phyloP scores from a whole-genome alignment of 2,113 vertebrate genomes.

The Chamaea fasciata region DNA sequence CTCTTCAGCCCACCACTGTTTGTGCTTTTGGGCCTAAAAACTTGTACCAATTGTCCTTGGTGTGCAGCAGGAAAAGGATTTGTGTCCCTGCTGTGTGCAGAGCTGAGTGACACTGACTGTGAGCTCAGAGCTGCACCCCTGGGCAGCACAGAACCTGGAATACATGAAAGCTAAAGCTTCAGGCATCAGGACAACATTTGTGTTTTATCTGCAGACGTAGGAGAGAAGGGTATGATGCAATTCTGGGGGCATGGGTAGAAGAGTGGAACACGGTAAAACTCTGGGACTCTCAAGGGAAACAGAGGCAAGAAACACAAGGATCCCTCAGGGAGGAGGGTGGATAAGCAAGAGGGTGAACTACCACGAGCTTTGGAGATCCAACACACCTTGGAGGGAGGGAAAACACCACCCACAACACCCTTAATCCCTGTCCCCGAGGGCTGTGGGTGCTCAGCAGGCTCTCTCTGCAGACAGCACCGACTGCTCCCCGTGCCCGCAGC shows the following conservation, averaged over 20 bases:
- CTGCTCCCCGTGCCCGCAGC: conserved; percentile 67
- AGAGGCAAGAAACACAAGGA: background rate
- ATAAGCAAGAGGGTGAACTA: background rate
- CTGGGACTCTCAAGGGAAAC: background rate
- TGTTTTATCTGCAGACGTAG: background rate
- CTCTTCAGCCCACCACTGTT: background rate
- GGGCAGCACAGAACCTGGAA: background rate
- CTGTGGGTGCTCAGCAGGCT: background rate
- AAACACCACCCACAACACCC: background rate
- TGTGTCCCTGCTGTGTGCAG: background rate
- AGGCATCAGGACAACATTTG: accelerated
- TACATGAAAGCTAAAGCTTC: background rate
- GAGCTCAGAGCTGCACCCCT: background rate
- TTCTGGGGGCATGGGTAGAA: background rate
- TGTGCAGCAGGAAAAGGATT: background rate
- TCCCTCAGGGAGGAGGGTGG: too few species aligned
- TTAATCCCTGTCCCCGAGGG: background rate
- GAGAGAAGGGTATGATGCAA: background rate
- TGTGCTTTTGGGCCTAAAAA: background rate
- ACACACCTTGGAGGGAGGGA: too few species aligned
- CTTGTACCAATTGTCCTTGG: background rate
- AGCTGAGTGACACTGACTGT: background rate
- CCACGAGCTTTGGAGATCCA: background rate
- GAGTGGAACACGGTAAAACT: background rate
- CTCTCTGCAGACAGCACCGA: conserved; percentile 68